These are phyloP conservation scores for Hydrozoanthus gracilis DNA, from an alignment of 92 coral and sea anemone genomes.

Conservation along the genomic window DNA sequence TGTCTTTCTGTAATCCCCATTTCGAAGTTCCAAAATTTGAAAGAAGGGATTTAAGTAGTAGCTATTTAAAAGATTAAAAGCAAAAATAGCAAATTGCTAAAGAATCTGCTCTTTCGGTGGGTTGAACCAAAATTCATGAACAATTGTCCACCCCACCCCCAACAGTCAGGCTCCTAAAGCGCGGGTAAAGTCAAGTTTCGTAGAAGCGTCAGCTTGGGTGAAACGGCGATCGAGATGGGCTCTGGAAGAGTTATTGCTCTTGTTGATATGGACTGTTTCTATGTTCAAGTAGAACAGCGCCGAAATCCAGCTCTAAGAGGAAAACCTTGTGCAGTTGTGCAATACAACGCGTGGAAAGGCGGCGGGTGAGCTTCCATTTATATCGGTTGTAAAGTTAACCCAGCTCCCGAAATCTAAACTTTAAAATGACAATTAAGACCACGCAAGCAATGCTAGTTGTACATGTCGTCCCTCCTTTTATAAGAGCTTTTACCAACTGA, in stretches of 20 bases:
- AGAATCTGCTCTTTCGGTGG: no score
- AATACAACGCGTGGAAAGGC: conserved; percentile 96
- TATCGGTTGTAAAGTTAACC: no score
- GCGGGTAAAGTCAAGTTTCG: conserved; percentile 6
- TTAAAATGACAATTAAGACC: no score
- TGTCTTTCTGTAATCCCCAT: not conserved
- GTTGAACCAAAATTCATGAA: not conserved
- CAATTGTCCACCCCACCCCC: not conserved
- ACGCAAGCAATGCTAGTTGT: no score
- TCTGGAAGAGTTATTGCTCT: conserved; percentile 84
- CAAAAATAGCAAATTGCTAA: no score
- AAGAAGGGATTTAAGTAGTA: no score
- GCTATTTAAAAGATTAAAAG: no score
- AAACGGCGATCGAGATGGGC: conserved; percentile 45
- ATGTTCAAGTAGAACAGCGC: conserved; percentile 98
- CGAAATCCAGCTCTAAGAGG: conserved; percentile 83
- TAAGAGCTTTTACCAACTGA: no score
- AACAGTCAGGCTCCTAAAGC: not conserved
- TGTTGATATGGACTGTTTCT: conserved; percentile 97
- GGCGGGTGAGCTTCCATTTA: conserved; percentile 76
- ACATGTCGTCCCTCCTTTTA: no score
- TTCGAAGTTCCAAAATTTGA: not conserved
- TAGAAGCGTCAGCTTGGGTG: not conserved
- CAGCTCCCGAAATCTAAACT: no score
- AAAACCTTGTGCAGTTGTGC: conserved; percentile 97